phyloP scores from a whole-genome alignment of 2,797 vertebrate genomes.

The Crocodylus rhombifer region DNA sequence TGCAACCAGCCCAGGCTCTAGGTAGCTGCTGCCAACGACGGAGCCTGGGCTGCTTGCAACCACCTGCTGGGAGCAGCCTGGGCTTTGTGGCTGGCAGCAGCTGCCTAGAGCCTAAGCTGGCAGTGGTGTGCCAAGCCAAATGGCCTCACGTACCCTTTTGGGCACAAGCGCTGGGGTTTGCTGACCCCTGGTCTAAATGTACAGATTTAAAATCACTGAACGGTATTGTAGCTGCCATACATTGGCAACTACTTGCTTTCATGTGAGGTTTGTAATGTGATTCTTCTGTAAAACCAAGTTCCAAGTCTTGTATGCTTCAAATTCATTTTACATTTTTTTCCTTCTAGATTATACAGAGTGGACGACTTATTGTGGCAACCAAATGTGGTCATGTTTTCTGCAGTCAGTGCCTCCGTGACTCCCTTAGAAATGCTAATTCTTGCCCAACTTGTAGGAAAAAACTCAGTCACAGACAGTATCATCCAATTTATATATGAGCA shows the following conservation, averaged over 20 bases:
- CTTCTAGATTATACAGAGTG: constrained; percentile 90
- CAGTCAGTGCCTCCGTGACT: constrained; percentile 93
- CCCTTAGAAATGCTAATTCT: constrained; percentile 88
- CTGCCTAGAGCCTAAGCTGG: too few relatives aligned
- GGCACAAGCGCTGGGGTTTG: too few relatives aligned
- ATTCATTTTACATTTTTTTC: background rate
- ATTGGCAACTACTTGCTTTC: background rate
- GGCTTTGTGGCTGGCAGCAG: too few relatives aligned
- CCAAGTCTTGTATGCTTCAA: background rate
- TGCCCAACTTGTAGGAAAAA: constrained; percentile 96
- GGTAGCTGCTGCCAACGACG: too few relatives aligned
- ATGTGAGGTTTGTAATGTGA: background rate
- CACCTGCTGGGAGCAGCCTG: too few relatives aligned
- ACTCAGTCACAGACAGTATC: constrained; percentile 92
- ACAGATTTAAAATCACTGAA: rapidly evolving
- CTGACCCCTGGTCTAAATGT: too few relatives aligned
- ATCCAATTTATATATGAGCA: constrained; percentile 93
- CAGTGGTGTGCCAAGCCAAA: too few relatives aligned
- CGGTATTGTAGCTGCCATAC: background rate
- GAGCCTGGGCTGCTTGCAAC: too few relatives aligned
- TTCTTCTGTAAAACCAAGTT: background rate
- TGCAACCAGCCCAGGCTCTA: too few relatives aligned
- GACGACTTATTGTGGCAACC: constrained; percentile 93
- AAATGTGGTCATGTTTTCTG: constrained; percentile 97
- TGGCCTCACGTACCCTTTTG: too few relatives aligned